Evolutionary conservation across 2,888 invertebrate species (phyloP).

Genomic region (Furcula furcula): DNA sequence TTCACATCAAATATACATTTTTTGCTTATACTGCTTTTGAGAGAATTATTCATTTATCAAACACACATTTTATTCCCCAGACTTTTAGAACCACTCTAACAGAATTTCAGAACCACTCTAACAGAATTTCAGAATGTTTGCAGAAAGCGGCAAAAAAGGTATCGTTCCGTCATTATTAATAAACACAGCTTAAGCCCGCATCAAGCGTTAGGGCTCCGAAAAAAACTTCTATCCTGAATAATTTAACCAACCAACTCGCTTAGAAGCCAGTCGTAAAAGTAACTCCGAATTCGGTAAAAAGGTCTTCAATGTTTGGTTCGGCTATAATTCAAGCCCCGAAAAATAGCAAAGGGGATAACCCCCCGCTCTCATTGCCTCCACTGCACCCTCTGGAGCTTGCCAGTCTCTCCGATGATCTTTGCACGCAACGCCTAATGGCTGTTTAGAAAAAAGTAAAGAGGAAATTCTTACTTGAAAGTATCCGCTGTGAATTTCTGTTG

Average conservation of each 20-base stretch:
- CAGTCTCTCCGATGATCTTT: constrained; percentile 68
- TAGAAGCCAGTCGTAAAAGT: constrained; percentile 72
- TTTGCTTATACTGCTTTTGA: no score
- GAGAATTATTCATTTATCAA: no score
- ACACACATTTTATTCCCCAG: no score
- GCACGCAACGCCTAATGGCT: constrained; percentile 54
- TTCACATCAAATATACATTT: no score
- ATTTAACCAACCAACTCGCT: constrained; percentile 67
- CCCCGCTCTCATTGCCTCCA: constrained; percentile 15
- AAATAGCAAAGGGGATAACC: constrained; percentile 69
- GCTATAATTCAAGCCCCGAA: constrained; percentile 76
- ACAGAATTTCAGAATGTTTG: neutral
- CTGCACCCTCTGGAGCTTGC: constrained; percentile 40
- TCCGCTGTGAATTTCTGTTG: constrained; percentile 33
- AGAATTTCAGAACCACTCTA: neutral
- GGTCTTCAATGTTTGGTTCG: constrained; percentile 77
- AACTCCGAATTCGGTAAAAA: constrained; percentile 74
- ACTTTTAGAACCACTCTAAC: neutral
- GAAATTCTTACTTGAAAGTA: constrained; percentile 39
- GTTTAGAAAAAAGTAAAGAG: constrained; percentile 61
- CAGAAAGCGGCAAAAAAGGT: constrained; percentile 11
- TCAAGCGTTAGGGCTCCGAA: constrained; percentile 36
- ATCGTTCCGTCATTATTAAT: constrained; percentile 49
- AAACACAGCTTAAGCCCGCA: constrained; percentile 45
- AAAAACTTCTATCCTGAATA: constrained; percentile 64